These are phyloP conservation scores for Nineta flava DNA, from an alignment of 2,888 invertebrate genomes.

Conservation along the genomic window DNA sequence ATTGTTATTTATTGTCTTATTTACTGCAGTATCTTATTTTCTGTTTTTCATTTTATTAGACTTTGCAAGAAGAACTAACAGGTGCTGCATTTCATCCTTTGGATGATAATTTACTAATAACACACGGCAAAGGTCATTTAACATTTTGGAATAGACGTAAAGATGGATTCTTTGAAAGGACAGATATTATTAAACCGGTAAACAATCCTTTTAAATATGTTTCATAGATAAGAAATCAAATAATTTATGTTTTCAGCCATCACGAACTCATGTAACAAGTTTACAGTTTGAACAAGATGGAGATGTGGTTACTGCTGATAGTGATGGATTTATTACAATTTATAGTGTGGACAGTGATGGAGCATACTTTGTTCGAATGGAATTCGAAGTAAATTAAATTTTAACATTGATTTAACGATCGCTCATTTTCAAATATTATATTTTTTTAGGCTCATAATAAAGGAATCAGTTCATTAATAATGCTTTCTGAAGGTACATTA, in stretches of 20 bases:
- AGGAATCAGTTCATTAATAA: slow-evolving; percentile 70
- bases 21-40: background rate
- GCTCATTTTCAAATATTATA: background rate
- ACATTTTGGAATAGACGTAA: slow-evolving; percentile 87
- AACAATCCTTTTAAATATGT: slow-evolving; percentile 11
- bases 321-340: slow-evolving; percentile 79
- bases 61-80: slow-evolving; percentile 72
- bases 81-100: slow-evolving; percentile 83
- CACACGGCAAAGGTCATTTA: slow-evolving; percentile 79
- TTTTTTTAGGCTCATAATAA: slow-evolving; percentile 57
- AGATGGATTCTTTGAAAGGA: slow-evolving; percentile 80
- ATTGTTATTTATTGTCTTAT: too few relatives aligned
- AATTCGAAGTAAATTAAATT: slow-evolving; percentile 48
- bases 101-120: slow-evolving; percentile 80
- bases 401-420: background rate
- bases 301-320: slow-evolving; percentile 83
- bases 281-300: slow-evolving; percentile 83
- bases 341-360: slow-evolving; percentile 83
- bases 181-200: slow-evolving; percentile 76
- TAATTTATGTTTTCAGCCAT: slow-evolving; percentile 39
- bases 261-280: slow-evolving; percentile 70
- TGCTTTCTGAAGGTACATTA: slow-evolving; percentile 80
- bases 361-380: slow-evolving; percentile 75
- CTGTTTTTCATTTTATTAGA: slow-evolving; percentile 35
- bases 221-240: background rate